Evolutionary conservation across 2,113 vertebrate species (phyloP).

Genomic region (Pipra filicauda): DNA sequence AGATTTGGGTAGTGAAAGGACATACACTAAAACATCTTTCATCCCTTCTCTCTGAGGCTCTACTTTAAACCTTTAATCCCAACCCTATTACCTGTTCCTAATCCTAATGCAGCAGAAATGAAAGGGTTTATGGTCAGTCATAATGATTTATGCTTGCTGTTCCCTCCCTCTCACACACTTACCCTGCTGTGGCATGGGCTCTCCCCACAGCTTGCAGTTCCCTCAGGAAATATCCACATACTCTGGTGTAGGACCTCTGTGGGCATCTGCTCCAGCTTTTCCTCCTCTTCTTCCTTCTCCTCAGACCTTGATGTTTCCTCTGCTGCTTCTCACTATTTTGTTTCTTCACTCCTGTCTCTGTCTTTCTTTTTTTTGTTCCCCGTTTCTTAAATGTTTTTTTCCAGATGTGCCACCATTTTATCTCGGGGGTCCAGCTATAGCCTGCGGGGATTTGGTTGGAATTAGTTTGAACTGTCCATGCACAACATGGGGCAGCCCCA

Average conservation of each 20-base stretch:
- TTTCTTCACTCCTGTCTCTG: neutral
- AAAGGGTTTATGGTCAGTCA: neutral
- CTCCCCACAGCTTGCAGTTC: neutral
- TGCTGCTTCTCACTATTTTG: neutral
- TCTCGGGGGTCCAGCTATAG: neutral
- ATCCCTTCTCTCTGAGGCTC: neutral
- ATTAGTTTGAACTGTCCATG: neutral
- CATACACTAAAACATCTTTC: neutral
- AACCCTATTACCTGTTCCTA: neutral
- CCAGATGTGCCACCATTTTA: neutral
- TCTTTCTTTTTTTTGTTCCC: neutral
- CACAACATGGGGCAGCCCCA: neutral
- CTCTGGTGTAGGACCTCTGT: neutral
- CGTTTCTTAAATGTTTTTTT: neutral
- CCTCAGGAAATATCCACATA: neutral
- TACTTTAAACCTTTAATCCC: neutral
- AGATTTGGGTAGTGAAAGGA: neutral
- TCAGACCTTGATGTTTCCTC: neutral
- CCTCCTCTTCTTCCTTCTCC: neutral
- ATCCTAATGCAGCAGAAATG: neutral
- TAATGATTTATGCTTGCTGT: neutral
- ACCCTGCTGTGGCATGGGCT: neutral
- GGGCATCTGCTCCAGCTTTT: neutral
- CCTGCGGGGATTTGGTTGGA: rapidly evolving
- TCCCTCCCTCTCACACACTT: neutral